Evolutionary conservation across 1,140 invertebrate genomes (phyloP).

Genomic region (Heliconius hewitsoni): DNA sequence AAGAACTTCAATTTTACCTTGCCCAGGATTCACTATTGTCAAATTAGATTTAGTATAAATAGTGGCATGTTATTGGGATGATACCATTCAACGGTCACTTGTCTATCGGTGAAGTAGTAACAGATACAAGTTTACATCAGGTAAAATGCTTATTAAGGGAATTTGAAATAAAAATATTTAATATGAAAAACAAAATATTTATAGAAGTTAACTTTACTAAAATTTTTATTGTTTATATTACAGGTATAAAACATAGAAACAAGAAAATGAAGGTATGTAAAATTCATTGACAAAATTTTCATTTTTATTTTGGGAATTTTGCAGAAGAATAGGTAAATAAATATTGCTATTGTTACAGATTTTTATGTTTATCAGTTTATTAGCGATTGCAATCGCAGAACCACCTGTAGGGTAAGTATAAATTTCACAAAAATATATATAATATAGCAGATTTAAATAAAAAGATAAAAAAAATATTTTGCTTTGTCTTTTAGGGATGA

Average conservation of each 20-base stretch:
- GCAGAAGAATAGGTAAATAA: background rate
- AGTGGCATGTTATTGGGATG: slow-evolving; percentile 41
- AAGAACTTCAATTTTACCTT: slow-evolving; percentile 19
- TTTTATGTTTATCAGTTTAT: slow-evolving; percentile 52
- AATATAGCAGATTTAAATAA: background rate
- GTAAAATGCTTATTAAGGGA: slow-evolving; percentile 22
- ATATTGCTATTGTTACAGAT: slow-evolving; percentile 37
- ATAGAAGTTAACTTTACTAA: no score
- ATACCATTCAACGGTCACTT: slow-evolving; percentile 51
- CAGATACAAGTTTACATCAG: background rate
- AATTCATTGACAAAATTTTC: background rate
- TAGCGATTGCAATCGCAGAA: slow-evolving; percentile 55
- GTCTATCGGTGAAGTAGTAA: slow-evolving; percentile 28
- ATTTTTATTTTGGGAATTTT: no score
- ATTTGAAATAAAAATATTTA: background rate
- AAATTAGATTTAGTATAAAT: slow-evolving; percentile 58
- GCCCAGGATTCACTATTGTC: slow-evolving; percentile 45
- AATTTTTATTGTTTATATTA: background rate
- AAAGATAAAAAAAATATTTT: background rate
- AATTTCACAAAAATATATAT: background rate
- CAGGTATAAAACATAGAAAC: slow-evolving; percentile 13
- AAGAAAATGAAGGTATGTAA: slow-evolving; percentile 27
- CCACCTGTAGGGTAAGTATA: slow-evolving; percentile 65
- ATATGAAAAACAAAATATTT: background rate
- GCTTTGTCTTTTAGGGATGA: slow-evolving; percentile 53